Evolutionary conservation across 2,888 invertebrate genomes (phyloP).

Genomic region (Drepanosiphum platanoidis): DNA sequence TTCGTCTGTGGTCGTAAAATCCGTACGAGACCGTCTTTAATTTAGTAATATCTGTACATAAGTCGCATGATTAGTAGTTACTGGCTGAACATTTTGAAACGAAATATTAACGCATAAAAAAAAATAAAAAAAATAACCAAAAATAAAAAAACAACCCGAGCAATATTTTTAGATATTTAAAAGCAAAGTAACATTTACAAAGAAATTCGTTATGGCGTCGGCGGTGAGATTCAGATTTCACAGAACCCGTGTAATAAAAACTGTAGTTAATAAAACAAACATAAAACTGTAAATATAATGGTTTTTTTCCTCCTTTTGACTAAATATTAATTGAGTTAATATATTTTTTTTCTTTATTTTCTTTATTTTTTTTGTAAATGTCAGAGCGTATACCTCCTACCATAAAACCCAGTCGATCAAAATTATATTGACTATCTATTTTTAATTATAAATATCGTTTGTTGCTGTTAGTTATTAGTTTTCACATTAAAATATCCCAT

Average conservation of each 20-base stretch:
- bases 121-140: too few species aligned
- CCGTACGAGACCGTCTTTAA: not conserved
- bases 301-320: not conserved
- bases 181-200: conserved; percentile 26
- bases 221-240: conserved; percentile 54
- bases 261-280: conserved; percentile 36
- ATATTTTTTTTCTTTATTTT: not conserved
- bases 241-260: conserved; percentile 48
- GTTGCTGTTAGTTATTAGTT: too few species aligned
- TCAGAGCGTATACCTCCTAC: too few species aligned
- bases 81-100: not conserved
- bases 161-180: conserved; percentile 15
- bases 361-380: too few species aligned
- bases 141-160: too few species aligned
- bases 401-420: too few species aligned
- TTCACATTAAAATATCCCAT: too few species aligned
- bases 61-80: conserved; percentile 4
- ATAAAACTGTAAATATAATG: not conserved
- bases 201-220: conserved; percentile 34
- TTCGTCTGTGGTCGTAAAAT: conserved; percentile 30
- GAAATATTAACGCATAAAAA: conserved; percentile 26
- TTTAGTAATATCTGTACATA: conserved; percentile 16
- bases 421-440: too few species aligned
- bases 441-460: too few species aligned
- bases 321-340: not conserved